Evolutionary conservation across 2,113 vertebrate species (phyloP), one percentile per base, ranked within the genome.

Genomic region (Rhinolophus ferrumequinum): DNA sequence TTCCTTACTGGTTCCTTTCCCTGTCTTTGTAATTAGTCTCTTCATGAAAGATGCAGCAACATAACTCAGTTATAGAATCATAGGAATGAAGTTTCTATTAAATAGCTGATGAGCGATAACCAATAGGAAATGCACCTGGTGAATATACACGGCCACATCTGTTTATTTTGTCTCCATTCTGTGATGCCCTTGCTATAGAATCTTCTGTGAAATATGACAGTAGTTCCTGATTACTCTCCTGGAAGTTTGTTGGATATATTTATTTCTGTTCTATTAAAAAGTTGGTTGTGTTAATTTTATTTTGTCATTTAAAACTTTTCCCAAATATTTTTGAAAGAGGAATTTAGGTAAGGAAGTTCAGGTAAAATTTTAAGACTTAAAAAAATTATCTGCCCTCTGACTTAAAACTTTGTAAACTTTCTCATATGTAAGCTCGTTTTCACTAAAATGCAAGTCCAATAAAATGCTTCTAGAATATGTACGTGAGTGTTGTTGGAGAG

Each of bases 391-490:
- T 85, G 3, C 38, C 21, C 56, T 0, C 0, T 66, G 67, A 58
- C 8, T 96, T 93, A 81, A 79, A 44, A 79, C n/a, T 70, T 83
- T 35, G 26, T 16, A 35, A 83, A 47, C 14, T 90, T 88, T 90
- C 22, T 21, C 28, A 35, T 14, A 19, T 2, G 15, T 85, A 86
- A 88, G 52, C 12, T 87, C 28, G 73, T 86, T 93, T 80, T 93
- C 5, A 54, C 28, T 80, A 35, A 96, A 84, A 92, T 90, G 7
- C 22, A 89, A 86, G 69, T 66, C 54, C 80, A 56, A 60, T 66
- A 44, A 86, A 88, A 64, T 35, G 14, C 22, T 79, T 73, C 38
- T 77, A 88, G n/a, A 92, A 62, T 83, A 47, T 16, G 18, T 38
- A 70, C 1, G 15, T 58, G 19, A 58, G 21, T n/a, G 14, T 52